Base-by-base conservation (phyloP, 2,888 invertebrate species). In the Sarcophaga rosellei region DNA sequence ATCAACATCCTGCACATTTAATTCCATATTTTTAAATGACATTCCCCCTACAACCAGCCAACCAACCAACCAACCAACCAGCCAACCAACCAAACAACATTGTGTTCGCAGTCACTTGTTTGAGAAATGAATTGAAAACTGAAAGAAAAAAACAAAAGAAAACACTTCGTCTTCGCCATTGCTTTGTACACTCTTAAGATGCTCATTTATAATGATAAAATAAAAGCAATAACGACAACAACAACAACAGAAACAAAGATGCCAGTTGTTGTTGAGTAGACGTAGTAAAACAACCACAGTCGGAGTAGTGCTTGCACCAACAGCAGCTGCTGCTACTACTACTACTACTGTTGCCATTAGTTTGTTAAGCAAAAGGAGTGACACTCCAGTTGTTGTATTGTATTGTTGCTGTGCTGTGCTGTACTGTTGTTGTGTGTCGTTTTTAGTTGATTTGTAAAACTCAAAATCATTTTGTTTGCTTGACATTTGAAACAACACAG, bases 381-480 rank as follows among this genome's bases (percentile, higher is more conserved):
- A 53, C 17, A 53, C 15, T 47, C 15, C 4, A 12, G 53, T 53
- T 53, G 53, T 53, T 17, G 53, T 53, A 12, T 11, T 47, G 0
- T 47, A 47, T 1, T 25, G 25, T 25, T 25, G 25, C 25, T 25
- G 47, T 47, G 47, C 15, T 47, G 15, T 47, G 47, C 15, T 47
- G 47, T 47, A 1, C 4, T 47, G 20, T 70, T 65, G n/a, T 45
- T 59, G 57, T 44, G 4, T 81, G 20, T 21, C 47, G 69, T 59
- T 75, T 59, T 23, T 44, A 77, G 69, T 78, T 62, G 73, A 47
- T 47, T 86, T 72, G 84, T 68, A 84, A 77, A 86, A 75, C 84
- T 84, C 70, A 81, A 84, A 84, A 84, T 84, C 84, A 69, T 84
- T 86, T 86, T 86, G 86, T 86, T 86, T 86, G 84, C 86, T 84